Evolutionary conservation across 2,113 vertebrate genomes (phyloP).

Genomic region (Trachemys scripta): DNA sequence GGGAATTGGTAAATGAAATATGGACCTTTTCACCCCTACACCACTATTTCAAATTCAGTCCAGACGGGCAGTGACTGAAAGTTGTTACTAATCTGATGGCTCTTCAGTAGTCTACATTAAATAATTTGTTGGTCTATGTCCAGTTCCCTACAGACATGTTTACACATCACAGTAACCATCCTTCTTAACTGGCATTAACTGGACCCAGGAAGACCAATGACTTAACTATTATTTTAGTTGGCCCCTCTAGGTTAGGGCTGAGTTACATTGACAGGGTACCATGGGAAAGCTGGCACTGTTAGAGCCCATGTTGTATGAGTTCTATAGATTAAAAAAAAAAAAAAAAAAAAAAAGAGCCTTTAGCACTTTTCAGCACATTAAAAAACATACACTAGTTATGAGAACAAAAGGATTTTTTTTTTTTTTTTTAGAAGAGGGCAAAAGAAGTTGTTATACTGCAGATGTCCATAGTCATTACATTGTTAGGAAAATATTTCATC

Average conservation of each 20-base stretch:
- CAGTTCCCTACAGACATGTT: neutral
- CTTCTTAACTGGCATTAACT: neutral
- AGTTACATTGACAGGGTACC: neutral
- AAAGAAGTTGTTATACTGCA: neutral
- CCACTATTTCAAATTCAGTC: neutral
- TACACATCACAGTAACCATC: fast-evolving
- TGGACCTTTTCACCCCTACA: neutral
- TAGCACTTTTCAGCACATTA: neutral
- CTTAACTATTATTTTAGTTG: neutral
- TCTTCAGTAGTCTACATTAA: neutral
- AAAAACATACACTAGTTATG: neutral
- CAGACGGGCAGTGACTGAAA: neutral
- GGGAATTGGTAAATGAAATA: neutral
- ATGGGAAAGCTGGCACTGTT: neutral
- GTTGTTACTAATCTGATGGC: neutral
- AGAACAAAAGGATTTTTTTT: neutral
- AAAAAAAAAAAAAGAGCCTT: neutral
- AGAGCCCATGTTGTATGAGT: neutral
- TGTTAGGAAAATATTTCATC: neutral
- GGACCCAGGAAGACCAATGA: neutral
- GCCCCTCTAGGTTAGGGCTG: neutral
- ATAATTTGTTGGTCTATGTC: neutral
- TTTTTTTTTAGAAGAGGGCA: neutral
- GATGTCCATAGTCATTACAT: neutral
- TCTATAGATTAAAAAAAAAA: neutral